Evolutionary conservation across 2,888 invertebrate species (phyloP), one percentile per base, ranked within the genome.

Genomic region (Drosophila kambysellisi): DNA sequence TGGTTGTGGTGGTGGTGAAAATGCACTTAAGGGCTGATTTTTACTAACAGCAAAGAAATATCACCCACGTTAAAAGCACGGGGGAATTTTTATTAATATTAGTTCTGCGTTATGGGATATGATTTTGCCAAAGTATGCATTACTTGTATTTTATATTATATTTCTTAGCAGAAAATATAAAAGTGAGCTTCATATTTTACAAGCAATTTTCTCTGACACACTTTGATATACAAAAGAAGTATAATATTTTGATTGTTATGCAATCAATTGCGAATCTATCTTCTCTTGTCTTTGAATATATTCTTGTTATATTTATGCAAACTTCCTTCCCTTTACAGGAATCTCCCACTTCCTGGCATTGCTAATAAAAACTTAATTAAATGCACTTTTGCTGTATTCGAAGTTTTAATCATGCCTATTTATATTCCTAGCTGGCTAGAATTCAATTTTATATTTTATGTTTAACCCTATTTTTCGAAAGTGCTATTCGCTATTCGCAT

Each of bases 11-110:
- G 25, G 61, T 68, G 78, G 35, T 39, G 25, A 48, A 37, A 57
- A 12, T 73, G 78, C 74, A 78, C 58, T 76, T 76, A 74, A 20
- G 79, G 76, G 76, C 74, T 58, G 76, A 51, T 76, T 57, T 61
- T 52, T 48, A 9, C 30, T 32, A 62, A 59, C 57, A 52, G 56
- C 32, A 25, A 4, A n/a, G 52, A 62, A 67, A 78, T 52, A 56
- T 51, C 57, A 37, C 11, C 35, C 12, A 39, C 32, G n/a, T 3
- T 37, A 12, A 39, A 11, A 15, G 15, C 12, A 9, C 32, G 39
- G 29, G 30, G 41, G 5, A 35, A 37, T 43, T 69, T 57, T 57
- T 29, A 12, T 17, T 29, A 53, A 48, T 67, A 33, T 33, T 32
- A 54, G 46, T 46, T 48, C n/a, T 53, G 7, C 35, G 25, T n/a